Evolutionary conservation across 37 sponge, comb jelly and placozoan genomes (phyloP).

Genomic region (Dysidea cf. avara): DNA sequence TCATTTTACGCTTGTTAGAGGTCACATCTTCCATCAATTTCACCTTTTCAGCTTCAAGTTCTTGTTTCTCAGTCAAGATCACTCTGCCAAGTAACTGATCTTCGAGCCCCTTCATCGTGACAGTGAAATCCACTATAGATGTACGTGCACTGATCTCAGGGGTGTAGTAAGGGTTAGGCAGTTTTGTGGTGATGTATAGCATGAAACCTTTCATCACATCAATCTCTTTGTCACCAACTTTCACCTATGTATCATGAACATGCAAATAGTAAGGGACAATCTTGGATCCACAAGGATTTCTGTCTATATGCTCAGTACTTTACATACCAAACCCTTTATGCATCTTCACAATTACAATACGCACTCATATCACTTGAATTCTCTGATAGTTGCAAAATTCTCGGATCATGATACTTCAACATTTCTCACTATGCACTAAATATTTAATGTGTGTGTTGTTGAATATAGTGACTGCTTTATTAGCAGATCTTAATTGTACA

Average conservation of each 20-base stretch:
- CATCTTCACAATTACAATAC: not conserved
- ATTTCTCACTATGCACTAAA: no score
- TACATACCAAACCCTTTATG: not conserved
- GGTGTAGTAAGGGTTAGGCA: conserved; percentile 97
- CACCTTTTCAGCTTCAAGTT: conserved; percentile 91
- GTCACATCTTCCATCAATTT: conserved; percentile 97
- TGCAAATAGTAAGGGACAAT: no score
- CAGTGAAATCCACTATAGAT: conserved; percentile 98
- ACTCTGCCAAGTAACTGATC: conserved; percentile 98
- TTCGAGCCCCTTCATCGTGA: conserved; percentile 98
- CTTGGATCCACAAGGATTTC: not conserved
- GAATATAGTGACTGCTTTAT: no score
- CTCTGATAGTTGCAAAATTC: no score
- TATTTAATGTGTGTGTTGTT: no score
- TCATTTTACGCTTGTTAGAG: conserved; percentile 93
- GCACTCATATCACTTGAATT: no score
- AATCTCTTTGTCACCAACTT: conserved; percentile 99
- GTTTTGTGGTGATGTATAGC: conserved; percentile 99
- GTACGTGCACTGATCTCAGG: conserved; percentile 97
- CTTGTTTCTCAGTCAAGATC: conserved; percentile 97
- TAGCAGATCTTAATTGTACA: no score
- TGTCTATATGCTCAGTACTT: not conserved
- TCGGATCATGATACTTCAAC: no score
- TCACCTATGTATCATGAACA: no score
- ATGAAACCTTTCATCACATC: conserved; percentile 98